Base-by-base conservation (phyloP, 2,113 vertebrate genomes). In the Ellobius talpinus region DNA sequence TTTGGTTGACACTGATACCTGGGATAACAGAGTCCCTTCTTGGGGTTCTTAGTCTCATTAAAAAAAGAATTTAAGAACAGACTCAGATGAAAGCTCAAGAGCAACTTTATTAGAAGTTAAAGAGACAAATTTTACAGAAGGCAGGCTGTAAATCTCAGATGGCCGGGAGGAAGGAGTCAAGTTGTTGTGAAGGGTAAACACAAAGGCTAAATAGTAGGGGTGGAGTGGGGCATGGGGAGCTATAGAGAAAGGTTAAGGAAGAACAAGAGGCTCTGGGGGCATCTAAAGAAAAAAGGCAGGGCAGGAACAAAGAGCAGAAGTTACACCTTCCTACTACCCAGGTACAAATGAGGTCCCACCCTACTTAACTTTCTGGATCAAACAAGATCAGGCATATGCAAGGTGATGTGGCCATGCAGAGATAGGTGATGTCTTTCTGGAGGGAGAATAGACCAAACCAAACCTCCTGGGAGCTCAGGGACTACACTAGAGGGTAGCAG, bases 201-300 rank as follows among this genome's bases (percentile, higher is more conserved):
- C 26, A 84, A 63, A 24, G 29, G 79, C 21, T 82, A 3, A 3
- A 4, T 42, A 23, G 23, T 55, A 61, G 23, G 36, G 9, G 23
- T 0, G 24, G 58, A 21, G 58, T 21, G 58, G 55, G 55, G 6
- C 0, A 0, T 21, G 11, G 10, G 11, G 23, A 3, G 10, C 11
- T 58, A 26, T 58, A 14, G 36, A 82, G 10, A 58, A 39, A 58
- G 47, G 26, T 23, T 39, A 63, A 63, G 55, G 17, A 17, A 10
- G n/a, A 63, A 61, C 17, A 8, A 3, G 5, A 17, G 81, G n/a
- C n/a, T 63, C 36, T 82, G 79, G 55, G 23, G 29, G 55, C 12
- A 7, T 42, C n/a, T 0, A n/a, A 39, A 42, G 61, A 58, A 29
- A 42, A 63, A 63, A 61, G n/a, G 26, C n/a, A 17, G 7, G 17